These are phyloP conservation scores for Onychomys leucogaster DNA, from an alignment of 2,797 vertebrate genomes.

Conservation along the genomic window DNA sequence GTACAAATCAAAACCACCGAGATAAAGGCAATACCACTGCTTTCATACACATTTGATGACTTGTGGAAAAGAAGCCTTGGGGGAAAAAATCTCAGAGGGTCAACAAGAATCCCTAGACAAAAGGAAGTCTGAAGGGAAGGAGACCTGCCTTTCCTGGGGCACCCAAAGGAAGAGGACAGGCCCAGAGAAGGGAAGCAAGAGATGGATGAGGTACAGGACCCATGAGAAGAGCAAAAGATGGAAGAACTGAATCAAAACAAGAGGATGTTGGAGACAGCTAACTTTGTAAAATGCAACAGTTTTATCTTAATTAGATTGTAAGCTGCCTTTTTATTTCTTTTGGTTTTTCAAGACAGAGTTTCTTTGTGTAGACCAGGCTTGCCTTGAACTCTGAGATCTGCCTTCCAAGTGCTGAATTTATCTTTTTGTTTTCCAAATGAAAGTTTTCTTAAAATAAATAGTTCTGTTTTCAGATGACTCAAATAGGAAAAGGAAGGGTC, in stretches of 20 bases:
- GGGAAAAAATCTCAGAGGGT: background rate
- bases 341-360: background rate
- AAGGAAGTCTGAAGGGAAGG: slow-evolving; percentile 92
- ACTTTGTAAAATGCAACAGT: slow-evolving; percentile 76
- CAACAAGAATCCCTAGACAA: slow-evolving; percentile 92
- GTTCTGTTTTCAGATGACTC: slow-evolving; percentile 82
- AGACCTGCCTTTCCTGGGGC: slow-evolving; percentile 90
- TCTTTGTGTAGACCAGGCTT: background rate
- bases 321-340: slow-evolving; percentile 85
- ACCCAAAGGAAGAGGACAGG: slow-evolving; percentile 90
- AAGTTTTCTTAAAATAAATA: slow-evolving; percentile 58
- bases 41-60: background rate
- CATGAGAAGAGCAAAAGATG: slow-evolving; percentile 87
- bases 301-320: slow-evolving; percentile 86
- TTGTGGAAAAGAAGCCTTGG: too few relatives aligned
- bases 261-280: slow-evolving; percentile 84
- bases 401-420: slow-evolving; percentile 44
- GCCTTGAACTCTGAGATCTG: background rate
- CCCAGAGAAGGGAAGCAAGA: slow-evolving; percentile 96
- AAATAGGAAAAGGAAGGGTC: slow-evolving; percentile 82
- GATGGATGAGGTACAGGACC: slow-evolving; percentile 89
- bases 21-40: background rate
- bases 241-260: too few relatives aligned
- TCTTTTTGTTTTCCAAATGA: slow-evolving; percentile 75
- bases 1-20: background rate